Evolutionary conservation across 2,888 invertebrate species (phyloP), one percentile per base, ranked within the genome.

Genomic region (Agrilus cyanescens): DNA sequence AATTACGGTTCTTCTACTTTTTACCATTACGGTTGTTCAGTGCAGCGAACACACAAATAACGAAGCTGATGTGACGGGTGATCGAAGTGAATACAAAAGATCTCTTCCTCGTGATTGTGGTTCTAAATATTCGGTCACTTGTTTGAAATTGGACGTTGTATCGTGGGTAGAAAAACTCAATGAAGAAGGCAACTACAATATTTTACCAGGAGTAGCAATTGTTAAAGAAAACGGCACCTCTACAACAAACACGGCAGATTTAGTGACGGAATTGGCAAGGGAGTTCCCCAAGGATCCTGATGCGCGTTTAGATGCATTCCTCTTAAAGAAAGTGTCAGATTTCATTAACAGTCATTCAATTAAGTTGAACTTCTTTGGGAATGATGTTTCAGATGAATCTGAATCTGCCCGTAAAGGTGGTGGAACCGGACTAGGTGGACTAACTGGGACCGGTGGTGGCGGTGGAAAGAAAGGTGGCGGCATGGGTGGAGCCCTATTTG

Each of bases 271-370:
- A 58, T 63, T 86, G 4, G 84, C 85, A 0, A 74, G 83, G 46
- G 78, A 81, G 37, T 78, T 83, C 56, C 84, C 85, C 1, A 78
- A 81, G 37, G 84, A 84, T 57, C 79, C 83, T 10, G 82, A 83
- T 54, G 82, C 81, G 38, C 73, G 84, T 30, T 63, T 88, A 38
- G 85, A 87, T 58, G 84, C 82, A 34, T 85, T 80, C 54, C 69
- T 88, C 25, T 57, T 85, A 50, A 81, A 78, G 53, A 80, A 80
- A 58, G 67, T 87, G 38, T 78, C 80, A 12, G 76, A 72, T 49
- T 82, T 85, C 52, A 65, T 87, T 46, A 81, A 79, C 58, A 80
- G 78, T 5, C 85, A 85, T 55, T 78, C 82, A 1, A 70, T 88
- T 46, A 80, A 81, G 46, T 69, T 87, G 46, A 78, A 79, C 56